Evolutionary conservation across 1,140 invertebrate genomes (phyloP).

Genomic region (Holcopasites calliopsidis): DNA sequence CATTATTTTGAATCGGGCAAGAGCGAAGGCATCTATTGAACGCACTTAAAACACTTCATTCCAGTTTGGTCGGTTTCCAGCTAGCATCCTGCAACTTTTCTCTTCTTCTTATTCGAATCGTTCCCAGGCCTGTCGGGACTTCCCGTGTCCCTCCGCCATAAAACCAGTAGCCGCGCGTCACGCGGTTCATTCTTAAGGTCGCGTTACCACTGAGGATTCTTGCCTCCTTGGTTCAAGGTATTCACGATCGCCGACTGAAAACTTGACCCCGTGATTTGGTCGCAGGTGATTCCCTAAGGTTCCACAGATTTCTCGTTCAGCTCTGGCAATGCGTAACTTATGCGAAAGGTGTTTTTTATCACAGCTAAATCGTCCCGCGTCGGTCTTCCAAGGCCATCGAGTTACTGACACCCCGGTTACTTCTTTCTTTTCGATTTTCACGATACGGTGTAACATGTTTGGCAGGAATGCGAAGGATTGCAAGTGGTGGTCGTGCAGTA

Average conservation of each 20-base stretch:
- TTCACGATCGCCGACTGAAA: background rate
- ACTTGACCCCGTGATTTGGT: background rate
- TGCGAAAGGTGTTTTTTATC: background rate
- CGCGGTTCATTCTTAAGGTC: background rate
- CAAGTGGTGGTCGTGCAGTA: background rate
- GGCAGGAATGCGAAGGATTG: background rate
- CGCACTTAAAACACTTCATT: too few relatives aligned
- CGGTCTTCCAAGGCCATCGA: slow-evolving; percentile 12
- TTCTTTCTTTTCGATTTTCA: background rate
- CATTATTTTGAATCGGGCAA: too few relatives aligned
- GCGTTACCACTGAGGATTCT: background rate
- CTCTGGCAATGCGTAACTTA: background rate
- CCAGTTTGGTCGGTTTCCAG: background rate
- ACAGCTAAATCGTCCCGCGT: background rate
- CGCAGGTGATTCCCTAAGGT: background rate
- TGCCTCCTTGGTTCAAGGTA: background rate
- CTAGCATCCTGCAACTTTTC: too few relatives aligned
- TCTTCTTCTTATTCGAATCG: background rate
- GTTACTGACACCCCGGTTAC: slow-evolving; percentile 9
- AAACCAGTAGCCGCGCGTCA: background rate
- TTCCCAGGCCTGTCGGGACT: background rate
- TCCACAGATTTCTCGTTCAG: background rate
- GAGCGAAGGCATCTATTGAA: too few relatives aligned
- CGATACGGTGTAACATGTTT: background rate
- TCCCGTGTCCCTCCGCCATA: background rate